A percentile compares a stretch with the other conserved stretches of the same genome.
phyloP scores from a whole-genome alignment of 2,797 vertebrate species.

The Sylvia borin region DNA sequence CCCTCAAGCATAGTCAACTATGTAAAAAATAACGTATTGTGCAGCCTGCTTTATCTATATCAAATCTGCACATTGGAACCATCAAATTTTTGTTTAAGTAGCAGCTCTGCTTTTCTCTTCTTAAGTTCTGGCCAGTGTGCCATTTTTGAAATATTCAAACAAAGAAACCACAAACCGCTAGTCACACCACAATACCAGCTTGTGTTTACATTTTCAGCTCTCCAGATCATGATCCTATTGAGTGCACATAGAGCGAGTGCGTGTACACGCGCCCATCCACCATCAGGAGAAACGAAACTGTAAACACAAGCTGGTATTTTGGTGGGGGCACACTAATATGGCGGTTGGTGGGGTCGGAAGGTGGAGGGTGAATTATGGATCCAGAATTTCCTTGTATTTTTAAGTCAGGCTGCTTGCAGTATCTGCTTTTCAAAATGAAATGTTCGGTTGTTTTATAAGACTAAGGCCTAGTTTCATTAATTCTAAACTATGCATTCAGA shows the following conservation, averaged over 20 bases:
- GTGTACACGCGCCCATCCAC: conserved; percentile 79
- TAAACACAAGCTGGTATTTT: conserved; percentile 87
- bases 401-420: conserved; percentile 77
- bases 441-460: conserved; percentile 63
- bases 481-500: background rate
- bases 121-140: conserved; percentile 81
- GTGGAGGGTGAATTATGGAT: conserved; percentile 81
- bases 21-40: conserved; percentile 16
- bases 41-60: conserved; percentile 38
- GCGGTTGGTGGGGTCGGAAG: conserved; percentile 77
- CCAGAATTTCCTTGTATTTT: conserved; percentile 80
- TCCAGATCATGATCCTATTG: conserved; percentile 83
- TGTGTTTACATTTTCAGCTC: conserved; percentile 85
- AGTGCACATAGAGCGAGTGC: conserved; percentile 82
- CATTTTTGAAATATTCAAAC: conserved; percentile 83
- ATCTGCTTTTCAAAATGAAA: conserved; percentile 74
- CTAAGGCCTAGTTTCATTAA: conserved; percentile 63
- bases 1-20: conserved; percentile 27
- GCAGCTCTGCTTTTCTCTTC: conserved; percentile 73
- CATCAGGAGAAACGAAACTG: conserved; percentile 78
- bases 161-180: conserved; percentile 82
- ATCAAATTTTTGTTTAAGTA: conserved; percentile 22
- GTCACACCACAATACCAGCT: conserved; percentile 84
- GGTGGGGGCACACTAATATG: conserved; percentile 82
- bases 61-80: conserved; percentile 39